phyloP scores from a whole-genome alignment of 2,888 invertebrate genomes.

The Ochropleura leucogaster region DNA sequence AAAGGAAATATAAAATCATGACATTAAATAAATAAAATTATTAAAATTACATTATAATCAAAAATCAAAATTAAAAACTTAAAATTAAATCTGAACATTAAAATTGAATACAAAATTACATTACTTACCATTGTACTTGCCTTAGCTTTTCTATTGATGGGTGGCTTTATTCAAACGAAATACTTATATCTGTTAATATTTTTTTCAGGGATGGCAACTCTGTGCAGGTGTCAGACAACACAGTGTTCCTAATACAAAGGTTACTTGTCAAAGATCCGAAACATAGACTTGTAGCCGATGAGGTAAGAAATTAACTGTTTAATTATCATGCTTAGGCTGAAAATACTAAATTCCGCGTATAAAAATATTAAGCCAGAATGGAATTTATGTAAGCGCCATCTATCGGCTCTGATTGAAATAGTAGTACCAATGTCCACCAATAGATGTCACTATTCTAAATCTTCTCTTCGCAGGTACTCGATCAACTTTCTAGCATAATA shows the following conservation, averaged over 20 bases:
- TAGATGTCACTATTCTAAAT: constrained; percentile 34
- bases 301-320: constrained; percentile 83
- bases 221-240: constrained; percentile 91
- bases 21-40: no score
- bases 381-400: constrained; percentile 10
- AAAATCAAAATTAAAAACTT: no score
- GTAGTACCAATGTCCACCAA: neutral
- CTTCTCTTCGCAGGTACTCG: constrained; percentile 83
- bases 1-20: no score
- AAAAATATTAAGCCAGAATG: neutral
- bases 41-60: no score
- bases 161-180: neutral
- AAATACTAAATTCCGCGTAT: neutral
- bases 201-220: constrained; percentile 87
- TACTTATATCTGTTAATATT: neutral
- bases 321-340: neutral
- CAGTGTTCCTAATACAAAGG: constrained; percentile 92
- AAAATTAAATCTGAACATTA: no score
- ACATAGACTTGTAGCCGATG: constrained; percentile 92
- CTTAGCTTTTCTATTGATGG: neutral
- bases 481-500: constrained; percentile 90
- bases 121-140: neutral
- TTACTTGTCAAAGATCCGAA: constrained; percentile 93
- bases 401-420: neutral
- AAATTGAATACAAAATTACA: no score